Percentiles rank a stretch among this genome's conserved stretches.
Evolutionary conservation across 64 coral and sea anemone genomes (phyloP).

Genomic region (Exaiptasia diaphana): DNA sequence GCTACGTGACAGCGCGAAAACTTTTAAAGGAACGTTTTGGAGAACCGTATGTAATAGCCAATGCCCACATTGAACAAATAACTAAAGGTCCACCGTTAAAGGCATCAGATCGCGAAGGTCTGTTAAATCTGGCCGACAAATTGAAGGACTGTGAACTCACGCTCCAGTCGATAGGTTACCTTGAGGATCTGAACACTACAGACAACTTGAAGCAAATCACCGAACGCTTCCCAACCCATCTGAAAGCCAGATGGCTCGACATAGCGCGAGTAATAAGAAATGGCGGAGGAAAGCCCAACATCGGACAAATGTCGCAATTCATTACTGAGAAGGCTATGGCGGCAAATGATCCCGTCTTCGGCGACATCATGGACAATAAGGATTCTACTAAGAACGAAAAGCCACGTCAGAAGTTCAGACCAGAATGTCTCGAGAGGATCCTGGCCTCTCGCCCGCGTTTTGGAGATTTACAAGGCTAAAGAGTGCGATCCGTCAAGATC

Average conservation of each 20-base stretch:
- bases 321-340: constrained; percentile 13
- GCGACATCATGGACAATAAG: background rate
- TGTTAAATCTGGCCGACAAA: constrained; percentile 42
- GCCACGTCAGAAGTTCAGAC: background rate
- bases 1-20: constrained; percentile 33
- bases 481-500: background rate
- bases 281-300: background rate
- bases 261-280: background rate
- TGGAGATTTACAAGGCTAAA: background rate
- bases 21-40: constrained; percentile 47
- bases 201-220: constrained; percentile 27
- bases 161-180: constrained; percentile 16
- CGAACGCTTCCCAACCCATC: constrained; percentile 7
- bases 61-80: constrained; percentile 26
- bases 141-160: constrained; percentile 36
- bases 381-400: background rate
- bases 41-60: constrained; percentile 37
- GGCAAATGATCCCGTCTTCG: constrained; percentile 42
- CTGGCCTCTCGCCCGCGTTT: background rate
- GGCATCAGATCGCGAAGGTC: background rate
- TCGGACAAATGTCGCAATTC: constrained; percentile 15
- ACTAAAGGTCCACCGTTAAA: constrained; percentile 39
- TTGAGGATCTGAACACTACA: constrained; percentile 39
- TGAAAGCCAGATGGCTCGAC: constrained; percentile 30
- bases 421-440: background rate